Evolutionary conservation across 2,888 invertebrate species (phyloP), one percentile per base, ranked within the genome.

Genomic region (Dolichopus griseipennis): DNA sequence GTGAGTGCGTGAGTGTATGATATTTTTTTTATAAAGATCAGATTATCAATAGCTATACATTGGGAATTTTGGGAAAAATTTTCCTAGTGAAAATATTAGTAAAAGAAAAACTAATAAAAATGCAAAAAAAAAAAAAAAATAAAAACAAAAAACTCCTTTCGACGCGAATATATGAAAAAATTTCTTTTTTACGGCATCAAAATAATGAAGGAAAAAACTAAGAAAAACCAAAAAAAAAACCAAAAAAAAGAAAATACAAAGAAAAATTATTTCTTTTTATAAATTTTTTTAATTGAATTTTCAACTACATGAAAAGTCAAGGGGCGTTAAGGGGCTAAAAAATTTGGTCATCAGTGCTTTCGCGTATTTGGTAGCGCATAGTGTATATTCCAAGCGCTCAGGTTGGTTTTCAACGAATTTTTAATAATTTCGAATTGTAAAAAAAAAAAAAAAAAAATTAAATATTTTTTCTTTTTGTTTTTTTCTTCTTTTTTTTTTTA

Each of bases 311-410:
- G 71, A 70, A 71, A 70, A 72, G 71, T 73, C 69, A 72, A 76
- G 76, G 77, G 79, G 78, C 79, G 69, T 69, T 77, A 78, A 76
- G 79, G 77, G 77, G 76, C 74, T 75, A 74, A 74, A 75, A 76
- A 75, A 74, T 75, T 78, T 77, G 78, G 76, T 78, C 77, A 79
- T 81, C 82, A 82, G 82, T 82, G 82, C 81, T 82, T 81, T 82
- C 82, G 81, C 81, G 81, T 81, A 80, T 81, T 81, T 81, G 79
- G 78, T 81, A 79, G 79, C 79, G 82, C 80, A 79, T 80, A 81
- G 82, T 81, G 81, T 81, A 80, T 79, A 52, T 52, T 81, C 79
- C 77, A 78, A 80, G 80, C 81, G 81, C 81, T 81, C 80, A 82
- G 82, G 82, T 82, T 79, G 77, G 82, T 81, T 74, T 71, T 73